These are phyloP conservation scores for Falco novaeseelandiae DNA, from an alignment of 2,797 vertebrate species.

Conservation along the genomic window DNA sequence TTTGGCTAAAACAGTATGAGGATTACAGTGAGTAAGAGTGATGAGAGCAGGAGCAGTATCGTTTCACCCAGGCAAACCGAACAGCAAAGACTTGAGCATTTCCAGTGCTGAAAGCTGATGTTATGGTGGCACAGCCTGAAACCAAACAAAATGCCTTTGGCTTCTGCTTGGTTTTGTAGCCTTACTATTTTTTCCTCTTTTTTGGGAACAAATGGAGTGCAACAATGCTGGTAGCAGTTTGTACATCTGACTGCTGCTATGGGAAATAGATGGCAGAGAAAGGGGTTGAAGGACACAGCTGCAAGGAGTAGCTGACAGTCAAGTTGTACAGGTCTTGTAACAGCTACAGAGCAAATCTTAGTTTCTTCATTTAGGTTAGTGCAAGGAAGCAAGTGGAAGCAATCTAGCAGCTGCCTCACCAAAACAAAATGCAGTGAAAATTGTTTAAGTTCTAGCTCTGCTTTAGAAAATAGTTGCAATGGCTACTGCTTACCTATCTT, in stretches of 20 bases:
- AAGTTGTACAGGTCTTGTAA: background rate
- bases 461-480: background rate
- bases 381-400: background rate
- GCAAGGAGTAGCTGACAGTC: background rate
- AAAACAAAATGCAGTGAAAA: background rate
- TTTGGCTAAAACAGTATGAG: background rate
- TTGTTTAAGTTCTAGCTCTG: background rate
- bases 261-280: background rate
- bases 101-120: background rate
- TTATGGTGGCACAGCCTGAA: background rate
- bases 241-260: background rate
- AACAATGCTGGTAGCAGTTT: background rate
- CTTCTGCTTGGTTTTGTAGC: background rate
- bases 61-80: background rate
- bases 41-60: background rate
- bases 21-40: background rate
- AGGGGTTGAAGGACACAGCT: background rate
- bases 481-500: background rate
- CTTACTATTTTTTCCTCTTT: background rate
- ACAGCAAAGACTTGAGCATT: background rate
- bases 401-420: background rate
- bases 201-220: background rate
- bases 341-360: background rate
- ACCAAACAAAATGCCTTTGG: background rate
- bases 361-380: background rate